Evolutionary conservation across 2,113 vertebrate species (phyloP).

Genomic region (Rhinolophus ferrumequinum): DNA sequence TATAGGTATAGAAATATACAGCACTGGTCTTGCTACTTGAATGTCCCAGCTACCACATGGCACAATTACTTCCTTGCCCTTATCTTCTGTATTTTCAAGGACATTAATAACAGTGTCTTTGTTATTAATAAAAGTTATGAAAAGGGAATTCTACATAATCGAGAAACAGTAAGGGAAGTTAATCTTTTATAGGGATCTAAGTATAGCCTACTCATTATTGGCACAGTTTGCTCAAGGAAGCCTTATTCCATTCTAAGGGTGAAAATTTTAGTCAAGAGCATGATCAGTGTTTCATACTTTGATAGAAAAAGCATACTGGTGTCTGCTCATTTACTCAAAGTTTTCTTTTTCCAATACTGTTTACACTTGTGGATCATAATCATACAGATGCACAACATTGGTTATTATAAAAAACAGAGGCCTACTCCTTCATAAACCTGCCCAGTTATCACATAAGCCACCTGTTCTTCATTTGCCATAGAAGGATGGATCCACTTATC

Average conservation of each 20-base stretch:
- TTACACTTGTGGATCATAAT: background rate
- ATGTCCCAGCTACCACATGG: background rate
- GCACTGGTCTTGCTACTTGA: background rate
- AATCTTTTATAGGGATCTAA: background rate
- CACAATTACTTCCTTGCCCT: background rate
- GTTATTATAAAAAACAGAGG: slow-evolving; percentile 27
- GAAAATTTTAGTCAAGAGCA: background rate
- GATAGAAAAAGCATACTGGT: background rate
- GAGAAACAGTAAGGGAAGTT: background rate
- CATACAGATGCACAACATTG: background rate
- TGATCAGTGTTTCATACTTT: background rate
- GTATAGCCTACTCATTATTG: background rate
- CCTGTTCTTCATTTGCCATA: background rate
- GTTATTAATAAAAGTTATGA: slow-evolving; percentile 1
- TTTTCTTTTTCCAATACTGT: slow-evolving; percentile 10
- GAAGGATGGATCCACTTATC: background rate
- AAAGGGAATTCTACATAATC: background rate
- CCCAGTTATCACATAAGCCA: background rate
- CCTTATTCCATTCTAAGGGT: background rate
- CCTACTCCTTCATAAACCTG: background rate
- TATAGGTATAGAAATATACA: background rate
- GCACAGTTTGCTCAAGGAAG: background rate
- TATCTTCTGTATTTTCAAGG: background rate
- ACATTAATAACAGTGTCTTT: background rate
- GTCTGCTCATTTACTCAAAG: background rate